These are phyloP conservation scores for Aldrovandia affinis DNA, from an alignment of 2,797 vertebrate species.

Conservation along the genomic window DNA sequence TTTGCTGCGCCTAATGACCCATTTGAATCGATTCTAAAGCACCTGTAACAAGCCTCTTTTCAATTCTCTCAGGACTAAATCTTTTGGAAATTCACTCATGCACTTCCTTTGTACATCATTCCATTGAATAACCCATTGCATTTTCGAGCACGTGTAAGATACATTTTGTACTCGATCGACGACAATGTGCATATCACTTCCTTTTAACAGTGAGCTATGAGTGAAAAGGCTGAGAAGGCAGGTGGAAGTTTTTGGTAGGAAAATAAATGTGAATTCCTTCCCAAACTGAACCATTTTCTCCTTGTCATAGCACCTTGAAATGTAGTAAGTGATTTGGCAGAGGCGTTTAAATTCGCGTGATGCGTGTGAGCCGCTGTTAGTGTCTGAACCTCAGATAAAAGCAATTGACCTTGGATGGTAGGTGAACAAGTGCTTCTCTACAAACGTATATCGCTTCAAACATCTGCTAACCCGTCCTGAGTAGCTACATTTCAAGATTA, in stretches of 20 bases:
- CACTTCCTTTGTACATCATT: background rate
- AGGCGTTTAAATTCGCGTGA: background rate
- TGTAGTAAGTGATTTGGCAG: background rate
- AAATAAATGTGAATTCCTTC: slow-evolving; percentile 27
- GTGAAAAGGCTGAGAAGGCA: background rate
- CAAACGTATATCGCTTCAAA: slow-evolving; percentile 29
- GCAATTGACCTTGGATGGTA: slow-evolving; percentile 24
- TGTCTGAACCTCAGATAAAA: slow-evolving; percentile 23
- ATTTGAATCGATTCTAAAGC: background rate
- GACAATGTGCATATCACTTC: slow-evolving; percentile 41
- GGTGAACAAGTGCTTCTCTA: slow-evolving; percentile 27
- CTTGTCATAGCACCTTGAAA: background rate
- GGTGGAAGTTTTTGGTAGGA: background rate
- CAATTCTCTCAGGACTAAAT: background rate
- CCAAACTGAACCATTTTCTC: background rate
- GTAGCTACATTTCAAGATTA: slow-evolving; percentile 23
- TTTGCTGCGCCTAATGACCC: background rate
- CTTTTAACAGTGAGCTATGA: background rate
- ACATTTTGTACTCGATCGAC: slow-evolving; percentile 40
- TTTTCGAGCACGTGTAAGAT: slow-evolving; percentile 12
- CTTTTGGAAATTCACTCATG: background rate
- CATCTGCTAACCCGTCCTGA: slow-evolving; percentile 30
- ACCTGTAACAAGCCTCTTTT: background rate
- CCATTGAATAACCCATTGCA: slow-evolving; percentile 41
- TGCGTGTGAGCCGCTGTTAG: slow-evolving; percentile 3